Base-by-base conservation (phyloP, 1,140 invertebrate species). In the Drosophila persimilis region DNA sequence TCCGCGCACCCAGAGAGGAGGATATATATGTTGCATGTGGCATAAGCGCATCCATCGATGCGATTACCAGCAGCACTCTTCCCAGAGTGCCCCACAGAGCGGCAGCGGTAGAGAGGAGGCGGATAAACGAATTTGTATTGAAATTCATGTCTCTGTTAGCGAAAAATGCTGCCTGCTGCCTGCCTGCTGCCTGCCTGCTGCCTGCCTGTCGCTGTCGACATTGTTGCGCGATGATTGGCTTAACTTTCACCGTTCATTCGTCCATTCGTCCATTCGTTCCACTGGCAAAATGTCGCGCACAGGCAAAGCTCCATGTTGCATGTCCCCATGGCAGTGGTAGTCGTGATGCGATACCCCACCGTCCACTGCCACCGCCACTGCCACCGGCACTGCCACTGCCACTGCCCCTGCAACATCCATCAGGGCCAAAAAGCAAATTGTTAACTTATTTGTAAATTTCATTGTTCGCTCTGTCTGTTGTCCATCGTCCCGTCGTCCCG, bases 381-480 rank as follows among this genome's bases (percentile, higher is more conserved):
- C 22, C 2, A 24, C 22, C 5, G 20, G 1, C 45, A 26, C 5
- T 11, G 4, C 6, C 59, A 39, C 35, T 13, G 35, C 70, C 74
- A 50, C 44, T 15, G 58, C 59, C 51, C 22, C 44, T 47, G 48
- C 64, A 46, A 52, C 69, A 58, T 65, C 60, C 72, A 78, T 75
- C 66, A 79, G 72, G 76, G 76, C 80, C 63, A 80, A 80, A 39
- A 76, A 84, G 80, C 80, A 84, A 84, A 84, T 84, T 84, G 80
- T 84, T 84, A 84, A 84, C 72, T 85, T 84, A 84, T 84, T 84
- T 84, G 80, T 84, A 85, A 84, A 85, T 80, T 83, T 83, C 71
- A 63, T 57, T 78, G 74, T 78, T 63, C 70, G 52, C 51, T 54
- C 24, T 5, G 24, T 26, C 59, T 45, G 48, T 52, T 69, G 77